Evolutionary conservation across 2,888 invertebrate species (phyloP).

Genomic region (Hypsopygia costalis): DNA sequence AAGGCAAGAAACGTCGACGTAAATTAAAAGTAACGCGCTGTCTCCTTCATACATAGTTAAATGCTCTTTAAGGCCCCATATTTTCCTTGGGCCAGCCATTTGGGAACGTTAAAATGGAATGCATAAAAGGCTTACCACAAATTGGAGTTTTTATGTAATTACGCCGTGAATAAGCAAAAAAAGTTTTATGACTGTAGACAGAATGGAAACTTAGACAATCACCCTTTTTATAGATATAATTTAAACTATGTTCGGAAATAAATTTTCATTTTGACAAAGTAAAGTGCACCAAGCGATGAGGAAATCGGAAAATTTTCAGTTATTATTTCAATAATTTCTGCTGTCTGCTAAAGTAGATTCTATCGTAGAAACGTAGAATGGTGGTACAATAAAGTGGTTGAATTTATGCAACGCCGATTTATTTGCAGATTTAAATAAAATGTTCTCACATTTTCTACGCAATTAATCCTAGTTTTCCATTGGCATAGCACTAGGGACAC

Average conservation of each 20-base stretch:
- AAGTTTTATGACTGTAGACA: constrained; percentile 37
- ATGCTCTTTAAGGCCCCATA: constrained; percentile 68
- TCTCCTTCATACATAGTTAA: constrained; percentile 76
- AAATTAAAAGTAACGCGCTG: constrained; percentile 74
- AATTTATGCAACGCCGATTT: too few relatives aligned
- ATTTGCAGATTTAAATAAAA: too few relatives aligned
- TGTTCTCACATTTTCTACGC: too few relatives aligned
- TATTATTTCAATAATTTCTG: too few relatives aligned
- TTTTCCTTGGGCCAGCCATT: constrained; percentile 61
- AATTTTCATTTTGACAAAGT: neutral
- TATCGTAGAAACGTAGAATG: too few relatives aligned
- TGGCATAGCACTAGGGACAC: too few relatives aligned
- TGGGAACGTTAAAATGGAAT: constrained; percentile 64
- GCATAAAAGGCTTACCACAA: constrained; percentile 62
- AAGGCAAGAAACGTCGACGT: constrained; percentile 55
- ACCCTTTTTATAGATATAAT: neutral
- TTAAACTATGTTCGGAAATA: neutral
- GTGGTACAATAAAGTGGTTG: too few relatives aligned
- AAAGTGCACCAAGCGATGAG: neutral
- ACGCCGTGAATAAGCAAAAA: constrained; percentile 54
- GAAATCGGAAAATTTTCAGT: too few relatives aligned
- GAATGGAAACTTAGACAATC: constrained; percentile 23
- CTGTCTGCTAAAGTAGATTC: too few relatives aligned
- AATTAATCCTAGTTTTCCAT: too few relatives aligned
- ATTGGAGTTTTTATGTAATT: constrained; percentile 66